Conservation (phyloP, 2,797 vertebrate genomes). For the Vultur gryphus region DNA sequence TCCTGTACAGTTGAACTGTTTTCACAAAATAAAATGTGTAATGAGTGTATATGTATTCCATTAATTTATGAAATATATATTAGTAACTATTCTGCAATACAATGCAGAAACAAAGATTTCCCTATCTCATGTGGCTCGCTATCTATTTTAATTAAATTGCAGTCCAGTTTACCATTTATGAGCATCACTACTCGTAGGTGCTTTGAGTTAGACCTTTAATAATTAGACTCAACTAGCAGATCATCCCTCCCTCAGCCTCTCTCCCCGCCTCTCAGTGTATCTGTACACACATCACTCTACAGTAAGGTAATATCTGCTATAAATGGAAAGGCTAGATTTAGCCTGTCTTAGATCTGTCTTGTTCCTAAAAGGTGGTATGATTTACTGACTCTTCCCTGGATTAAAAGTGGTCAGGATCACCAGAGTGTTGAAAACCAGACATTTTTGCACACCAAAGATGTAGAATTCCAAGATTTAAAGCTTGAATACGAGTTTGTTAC, state of each 20-base stretch:
- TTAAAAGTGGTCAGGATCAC: background rate
- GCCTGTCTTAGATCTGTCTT: background rate
- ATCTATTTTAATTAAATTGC: background rate
- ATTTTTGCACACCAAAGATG: background rate
- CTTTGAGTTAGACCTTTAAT: background rate
- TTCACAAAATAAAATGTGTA: slow-evolving; percentile 56
- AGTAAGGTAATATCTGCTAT: background rate
- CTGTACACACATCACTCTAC: background rate
- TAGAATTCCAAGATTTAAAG: background rate
- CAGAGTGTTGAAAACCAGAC: background rate
- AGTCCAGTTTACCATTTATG: background rate
- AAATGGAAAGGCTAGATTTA: background rate
- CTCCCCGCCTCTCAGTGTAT: background rate
- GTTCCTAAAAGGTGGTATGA: background rate
- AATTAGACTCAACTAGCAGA: background rate
- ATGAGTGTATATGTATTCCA: slow-evolving; percentile 15
- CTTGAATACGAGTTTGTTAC: background rate
- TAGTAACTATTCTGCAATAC: slow-evolving; percentile 46
- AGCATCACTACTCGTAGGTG: background rate
- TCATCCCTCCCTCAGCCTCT: background rate
- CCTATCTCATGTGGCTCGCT: background rate
- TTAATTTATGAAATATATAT: background rate
- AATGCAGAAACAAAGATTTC: slow-evolving; percentile 50
- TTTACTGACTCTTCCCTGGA: background rate
- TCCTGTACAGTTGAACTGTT: slow-evolving; percentile 53